These are phyloP conservation scores for Eilema caniola DNA, from an alignment of 2,888 invertebrate species.

Conservation along the genomic window DNA sequence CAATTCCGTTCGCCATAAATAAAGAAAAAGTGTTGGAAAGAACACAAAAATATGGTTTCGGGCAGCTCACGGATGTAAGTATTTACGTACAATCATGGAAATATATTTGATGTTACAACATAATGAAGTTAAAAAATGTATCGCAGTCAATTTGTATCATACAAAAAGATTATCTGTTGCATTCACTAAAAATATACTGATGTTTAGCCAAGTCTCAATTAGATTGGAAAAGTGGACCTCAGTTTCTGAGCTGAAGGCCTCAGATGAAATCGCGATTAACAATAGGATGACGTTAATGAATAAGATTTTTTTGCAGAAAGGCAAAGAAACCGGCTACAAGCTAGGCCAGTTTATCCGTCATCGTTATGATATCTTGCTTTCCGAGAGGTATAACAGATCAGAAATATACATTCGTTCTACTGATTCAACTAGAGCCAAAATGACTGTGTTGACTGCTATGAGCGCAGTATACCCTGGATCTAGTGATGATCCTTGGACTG, in stretches of 20 bases:
- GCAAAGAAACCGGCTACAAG: conserved; percentile 52
- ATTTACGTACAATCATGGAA: neutral
- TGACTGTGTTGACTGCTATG: conserved; percentile 52
- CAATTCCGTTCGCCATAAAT: conserved; percentile 15
- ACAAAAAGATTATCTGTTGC: no score
- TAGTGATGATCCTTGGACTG: conserved; percentile 3
- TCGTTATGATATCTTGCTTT: conserved; percentile 59
- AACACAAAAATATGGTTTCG: conserved; percentile 35
- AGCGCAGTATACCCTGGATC: conserved; percentile 14
- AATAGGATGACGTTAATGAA: neutral
- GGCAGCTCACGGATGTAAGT: conserved; percentile 43
- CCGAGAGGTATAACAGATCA: conserved; percentile 59
- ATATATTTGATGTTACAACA: no score
- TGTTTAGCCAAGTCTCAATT: no score
- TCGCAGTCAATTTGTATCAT: no score
- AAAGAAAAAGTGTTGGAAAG: neutral
- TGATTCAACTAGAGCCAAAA: conserved; percentile 65
- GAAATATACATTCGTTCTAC: conserved; percentile 69
- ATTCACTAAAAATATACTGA: no score
- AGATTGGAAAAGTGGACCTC: no score
- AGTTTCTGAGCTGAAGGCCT: no score
- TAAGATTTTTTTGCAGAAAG: conserved; percentile 46
- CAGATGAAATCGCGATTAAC: no score
- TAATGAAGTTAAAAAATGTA: no score
- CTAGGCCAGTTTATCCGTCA: conserved; percentile 54